Conservation (phyloP, 1,140 invertebrate species). For the Euschistus heros region DNA sequence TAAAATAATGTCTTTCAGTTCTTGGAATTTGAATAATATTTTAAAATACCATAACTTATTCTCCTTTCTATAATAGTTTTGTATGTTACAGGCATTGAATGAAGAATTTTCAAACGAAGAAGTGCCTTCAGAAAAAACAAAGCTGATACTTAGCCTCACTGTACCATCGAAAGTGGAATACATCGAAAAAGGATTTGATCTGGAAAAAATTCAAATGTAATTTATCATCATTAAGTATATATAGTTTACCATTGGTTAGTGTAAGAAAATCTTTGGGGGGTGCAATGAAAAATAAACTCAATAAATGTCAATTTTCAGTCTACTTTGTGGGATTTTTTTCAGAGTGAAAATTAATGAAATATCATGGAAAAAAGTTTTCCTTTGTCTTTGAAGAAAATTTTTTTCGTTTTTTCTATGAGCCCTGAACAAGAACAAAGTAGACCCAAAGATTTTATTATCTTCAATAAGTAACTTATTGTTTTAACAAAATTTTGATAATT, state of each 20-base stretch:
- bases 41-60: too few relatives aligned
- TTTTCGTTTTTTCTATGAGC: not conserved
- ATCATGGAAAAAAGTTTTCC: not conserved
- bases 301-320: not conserved
- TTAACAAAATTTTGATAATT: too few relatives aligned
- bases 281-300: not conserved
- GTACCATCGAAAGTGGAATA: conserved; percentile 6
- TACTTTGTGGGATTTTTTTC: too few relatives aligned
- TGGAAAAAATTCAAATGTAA: conserved; percentile 20
- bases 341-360: too few relatives aligned
- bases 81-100: conserved; percentile 19
- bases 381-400: not conserved
- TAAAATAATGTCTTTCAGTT: too few relatives aligned
- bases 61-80: too few relatives aligned
- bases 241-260: not conserved
- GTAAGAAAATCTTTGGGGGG: not conserved
- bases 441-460: too few relatives aligned
- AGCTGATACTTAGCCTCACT: conserved; percentile 11
- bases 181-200: conserved; percentile 16
- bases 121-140: not conserved
- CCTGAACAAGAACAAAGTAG: too few relatives aligned
- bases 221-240: not conserved
- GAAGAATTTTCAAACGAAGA: conserved; percentile 21
- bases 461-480: too few relatives aligned
- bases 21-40: too few relatives aligned